Percentiles rank a stretch among this genome's conserved stretches.
These are phyloP conservation scores for Melitaea cinxia DNA, from an alignment of 1,140 invertebrate species.

Conservation along the genomic window DNA sequence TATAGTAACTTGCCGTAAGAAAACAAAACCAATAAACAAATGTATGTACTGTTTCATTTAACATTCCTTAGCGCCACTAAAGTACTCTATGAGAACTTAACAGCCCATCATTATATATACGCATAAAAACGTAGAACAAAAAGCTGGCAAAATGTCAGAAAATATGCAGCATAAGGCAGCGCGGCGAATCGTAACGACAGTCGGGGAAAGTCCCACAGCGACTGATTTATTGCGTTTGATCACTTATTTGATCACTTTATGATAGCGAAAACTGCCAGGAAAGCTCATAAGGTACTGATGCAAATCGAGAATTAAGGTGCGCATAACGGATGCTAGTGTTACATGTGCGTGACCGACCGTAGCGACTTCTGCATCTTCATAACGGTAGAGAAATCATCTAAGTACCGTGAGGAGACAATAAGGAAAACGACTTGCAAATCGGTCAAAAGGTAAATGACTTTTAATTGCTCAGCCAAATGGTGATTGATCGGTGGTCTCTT, in stretches of 20 bases:
- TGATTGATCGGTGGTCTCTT: neutral
- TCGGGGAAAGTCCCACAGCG: slow-evolving; percentile 62
- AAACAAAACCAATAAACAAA: slow-evolving; percentile 10
- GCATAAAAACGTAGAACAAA: slow-evolving; percentile 63
- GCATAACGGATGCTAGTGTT: slow-evolving; percentile 53
- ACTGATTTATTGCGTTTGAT: slow-evolving; percentile 71
- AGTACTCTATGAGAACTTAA: slow-evolving; percentile 33
- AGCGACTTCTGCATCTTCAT: slow-evolving; percentile 50
- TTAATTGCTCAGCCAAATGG: slow-evolving; percentile 36
- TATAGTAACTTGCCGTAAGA: neutral
- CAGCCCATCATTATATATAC: slow-evolving; percentile 66
- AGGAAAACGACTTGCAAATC: slow-evolving; percentile 33
- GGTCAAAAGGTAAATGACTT: slow-evolving; percentile 51
- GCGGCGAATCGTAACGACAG: slow-evolving; percentile 70
- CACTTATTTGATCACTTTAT: slow-evolving; percentile 79
- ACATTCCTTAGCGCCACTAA: slow-evolving; percentile 28
- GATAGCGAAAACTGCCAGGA: slow-evolving; percentile 71
- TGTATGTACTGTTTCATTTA: slow-evolving; percentile 15
- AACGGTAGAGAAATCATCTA: slow-evolving; percentile 62
- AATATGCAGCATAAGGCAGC: slow-evolving; percentile 54
- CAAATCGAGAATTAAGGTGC: slow-evolving; percentile 65
- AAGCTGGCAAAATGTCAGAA: slow-evolving; percentile 67
- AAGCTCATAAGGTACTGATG: slow-evolving; percentile 70
- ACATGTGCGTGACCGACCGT: slow-evolving; percentile 52
- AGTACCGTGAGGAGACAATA: slow-evolving; percentile 50